Evolutionary conservation across 1,140 invertebrate species (phyloP), one percentile per base, ranked within the genome.

Genomic region (Delia radicum): DNA sequence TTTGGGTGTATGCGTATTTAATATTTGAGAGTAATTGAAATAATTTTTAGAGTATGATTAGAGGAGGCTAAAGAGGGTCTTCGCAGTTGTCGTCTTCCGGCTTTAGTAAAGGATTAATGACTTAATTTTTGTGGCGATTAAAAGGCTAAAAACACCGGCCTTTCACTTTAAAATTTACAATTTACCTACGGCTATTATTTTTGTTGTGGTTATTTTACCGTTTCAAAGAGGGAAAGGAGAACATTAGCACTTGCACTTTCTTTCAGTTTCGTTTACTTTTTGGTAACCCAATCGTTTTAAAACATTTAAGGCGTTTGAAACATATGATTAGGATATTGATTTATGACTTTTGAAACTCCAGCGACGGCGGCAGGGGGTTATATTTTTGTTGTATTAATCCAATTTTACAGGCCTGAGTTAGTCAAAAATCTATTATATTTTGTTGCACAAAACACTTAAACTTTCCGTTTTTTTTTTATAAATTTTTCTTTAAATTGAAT

Each of bases 91-190:
- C 37, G 3, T 42, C 6, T 42, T 5, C 10, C 10, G 28, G 31
- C n/a, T 72, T 72, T 42, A 24, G 1, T 13, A 42, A 72, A 48
- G 37, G 71, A 8, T 46, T 73, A 69, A 69, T 69, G 29, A 69
- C 65, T 69, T 69, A 69, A 69, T 69, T 69, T 69, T 33, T 37
- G 12, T 21, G 7, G 48, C 46, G 46, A 6, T 2, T 33, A n/a
- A n/a, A n/a, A n/a, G n/a, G n/a, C 13, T 33, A 10, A 33, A 33
- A 33, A 10, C 33, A 42, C 37, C 48, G 18, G 48, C 4, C 10
- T 55, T 55, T 55, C 5, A 15, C n/a, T 48, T 15, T 48, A 48
- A 48, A 24, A n/a, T 21, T 18, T 31, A 27, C 8, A 46, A 69
- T 26, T 26, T 31, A 71, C n/a, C 33, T 33, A 42, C 67, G 33